These are phyloP conservation scores for Temnothorax rugatulus DNA, from an alignment of 2,888 invertebrate genomes.

Conservation along the genomic window DNA sequence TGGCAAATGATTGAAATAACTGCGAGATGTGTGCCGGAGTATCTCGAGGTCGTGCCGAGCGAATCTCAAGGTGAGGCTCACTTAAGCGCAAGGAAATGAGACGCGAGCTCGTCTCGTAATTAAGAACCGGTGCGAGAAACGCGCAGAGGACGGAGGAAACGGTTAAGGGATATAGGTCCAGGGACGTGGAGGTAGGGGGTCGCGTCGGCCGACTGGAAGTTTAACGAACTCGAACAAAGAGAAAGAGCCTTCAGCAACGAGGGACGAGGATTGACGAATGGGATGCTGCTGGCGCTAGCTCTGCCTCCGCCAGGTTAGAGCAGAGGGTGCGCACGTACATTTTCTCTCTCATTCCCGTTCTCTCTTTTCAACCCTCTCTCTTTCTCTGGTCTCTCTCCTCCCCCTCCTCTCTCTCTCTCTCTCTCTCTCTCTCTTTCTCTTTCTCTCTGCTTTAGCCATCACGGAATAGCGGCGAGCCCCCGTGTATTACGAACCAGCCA, in stretches of 20 bases:
- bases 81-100: constrained; percentile 40
- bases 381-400: constrained; percentile 24
- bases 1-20: constrained; percentile 5
- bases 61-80: constrained; percentile 29
- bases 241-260: constrained; percentile 70
- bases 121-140: constrained; percentile 43
- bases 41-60: background rate
- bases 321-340: constrained; percentile 65
- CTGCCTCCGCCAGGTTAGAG: constrained; percentile 63
- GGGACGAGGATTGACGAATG: constrained; percentile 77
- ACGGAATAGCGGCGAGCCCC: constrained; percentile 75
- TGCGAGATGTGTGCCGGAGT: background rate
- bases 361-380: constrained; percentile 15
- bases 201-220: constrained; percentile 73
- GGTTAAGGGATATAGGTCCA: constrained; percentile 52
- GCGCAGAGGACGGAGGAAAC: constrained; percentile 45
- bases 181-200: constrained; percentile 51
- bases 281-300: constrained; percentile 73
- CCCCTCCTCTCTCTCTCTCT: constrained; percentile 4
- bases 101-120: constrained; percentile 35
- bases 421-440: constrained; percentile 12
- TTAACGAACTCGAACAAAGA: constrained; percentile 80
- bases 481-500: constrained; percentile 81
- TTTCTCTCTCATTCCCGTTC: constrained; percentile 57
- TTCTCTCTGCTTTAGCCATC: constrained; percentile 59